Evolutionary conservation across 2,113 vertebrate genomes (phyloP), one percentile per base, ranked within the genome.

Genomic region (Cyanoramphus novaezelandiae): DNA sequence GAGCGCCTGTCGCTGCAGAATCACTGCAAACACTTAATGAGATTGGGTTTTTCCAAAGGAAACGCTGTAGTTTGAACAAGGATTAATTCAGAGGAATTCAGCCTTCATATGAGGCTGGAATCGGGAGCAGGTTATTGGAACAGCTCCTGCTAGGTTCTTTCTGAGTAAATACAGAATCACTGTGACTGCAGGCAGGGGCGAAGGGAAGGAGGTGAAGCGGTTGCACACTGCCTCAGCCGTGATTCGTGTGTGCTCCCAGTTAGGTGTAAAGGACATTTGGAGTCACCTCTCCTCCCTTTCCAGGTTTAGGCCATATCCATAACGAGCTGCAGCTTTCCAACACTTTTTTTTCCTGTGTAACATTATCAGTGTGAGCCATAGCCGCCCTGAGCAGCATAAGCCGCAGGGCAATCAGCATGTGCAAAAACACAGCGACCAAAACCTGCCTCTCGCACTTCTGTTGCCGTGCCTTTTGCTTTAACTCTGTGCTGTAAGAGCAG

Each of bases 91-190:
- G 72, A 83, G 77, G 72, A 86, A 50, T 50, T 55, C 1, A 0
- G 46, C 82, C 49, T 94, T 86, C 39, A 6, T 13, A 6, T 92
- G 77, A 78, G 55, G 68, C 76, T 88, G 82, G 75, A 88, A 82
- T 57, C 59, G 25, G 81, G 88, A 96, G 80, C 77, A 81, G 83
- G 89, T 94, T 92, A 80, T 90, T 83, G 92, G 82, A 74, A 82
- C 82, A 83, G 71, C 92, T 88, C 85, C 88, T 88, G 80, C 70
- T 90, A 47, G 92, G 60, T 82, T 90, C 92, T 62, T 71, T 46
- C 57, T 52, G 49, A 64, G 68, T 86, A 90, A 94, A 69, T 39
- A 72, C 23, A 49, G 77, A 41, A 74, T 25, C 9, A 2, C 46
- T 28, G 4, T 11, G 49, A 9, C 90, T 77, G 81, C 75, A 74